These are phyloP conservation scores for Zophobas morio DNA, from an alignment of 1,140 invertebrate species.

Conservation along the genomic window DNA sequence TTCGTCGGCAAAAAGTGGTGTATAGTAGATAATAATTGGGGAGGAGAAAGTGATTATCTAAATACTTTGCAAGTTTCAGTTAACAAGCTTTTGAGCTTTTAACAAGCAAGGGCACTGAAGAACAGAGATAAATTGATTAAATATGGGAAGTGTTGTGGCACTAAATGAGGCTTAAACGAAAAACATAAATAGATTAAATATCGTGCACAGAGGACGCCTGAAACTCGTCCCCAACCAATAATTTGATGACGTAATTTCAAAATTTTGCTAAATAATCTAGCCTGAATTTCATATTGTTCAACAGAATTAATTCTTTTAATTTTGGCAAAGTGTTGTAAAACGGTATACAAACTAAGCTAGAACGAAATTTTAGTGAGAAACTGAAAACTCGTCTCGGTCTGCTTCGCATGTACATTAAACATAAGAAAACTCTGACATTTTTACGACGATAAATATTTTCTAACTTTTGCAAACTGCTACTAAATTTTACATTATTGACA, in stretches of 20 bases:
- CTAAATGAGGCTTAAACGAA: slow-evolving; percentile 2
- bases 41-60: slow-evolving; percentile 19
- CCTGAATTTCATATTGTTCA: background rate
- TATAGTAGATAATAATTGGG: background rate
- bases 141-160: slow-evolving; percentile 43
- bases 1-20: background rate
- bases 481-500: too few relatives aligned
- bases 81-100: slow-evolving; percentile 16
- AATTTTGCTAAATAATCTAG: too few relatives aligned
- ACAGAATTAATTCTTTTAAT: background rate
- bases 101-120: slow-evolving; percentile 3
- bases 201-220: background rate
- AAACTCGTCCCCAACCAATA: too few relatives aligned
- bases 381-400: too few relatives aligned
- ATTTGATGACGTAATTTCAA: too few relatives aligned
- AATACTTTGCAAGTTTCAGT: slow-evolving; percentile 10
- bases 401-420: too few relatives aligned
- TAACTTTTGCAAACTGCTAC: too few relatives aligned
- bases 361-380: too few relatives aligned
- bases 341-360: too few relatives aligned
- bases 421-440: too few relatives aligned
- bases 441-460: too few relatives aligned
- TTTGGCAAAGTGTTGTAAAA: too few relatives aligned
- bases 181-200: slow-evolving; percentile 1
- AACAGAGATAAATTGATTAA: slow-evolving; percentile 36